Conservation (phyloP, 1,140 invertebrate genomes). For the Bemisia tabaci region DNA sequence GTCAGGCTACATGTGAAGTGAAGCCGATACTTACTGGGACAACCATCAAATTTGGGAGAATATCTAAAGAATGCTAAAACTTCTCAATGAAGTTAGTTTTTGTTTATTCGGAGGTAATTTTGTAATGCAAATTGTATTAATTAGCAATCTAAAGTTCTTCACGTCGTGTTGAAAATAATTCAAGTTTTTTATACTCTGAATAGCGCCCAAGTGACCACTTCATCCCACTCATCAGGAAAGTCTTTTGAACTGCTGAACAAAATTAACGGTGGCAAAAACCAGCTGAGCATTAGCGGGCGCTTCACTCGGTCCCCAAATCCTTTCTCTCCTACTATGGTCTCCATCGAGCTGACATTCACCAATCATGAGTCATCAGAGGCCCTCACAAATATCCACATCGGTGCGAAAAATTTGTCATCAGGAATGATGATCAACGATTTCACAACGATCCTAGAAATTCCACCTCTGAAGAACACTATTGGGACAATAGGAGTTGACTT, state of each 20-base stretch:
- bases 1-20: too few species aligned
- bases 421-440: conserved; percentile 76
- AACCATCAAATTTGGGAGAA: too few species aligned
- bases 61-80: too few species aligned
- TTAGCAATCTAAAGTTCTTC: too few species aligned
- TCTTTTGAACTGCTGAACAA: conserved; percentile 61
- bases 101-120: too few species aligned
- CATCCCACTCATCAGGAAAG: conserved; percentile 46
- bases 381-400: conserved; percentile 56
- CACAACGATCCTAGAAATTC: conserved; percentile 45
- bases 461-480: conserved; percentile 35
- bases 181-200: too few species aligned
- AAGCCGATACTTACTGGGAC: too few species aligned
- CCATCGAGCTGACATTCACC: conserved; percentile 65
- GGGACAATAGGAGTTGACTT: conserved; percentile 79
- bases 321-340: conserved; percentile 69
- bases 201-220: conserved; percentile 32
- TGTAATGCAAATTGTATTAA: too few species aligned
- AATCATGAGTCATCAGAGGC: conserved; percentile 50
- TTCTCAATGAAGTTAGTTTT: too few species aligned
- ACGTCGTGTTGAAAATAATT: too few species aligned
- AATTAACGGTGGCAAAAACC: conserved; percentile 49
- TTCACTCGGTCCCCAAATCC: conserved; percentile 74
- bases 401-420: conserved; percentile 50
- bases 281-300: conserved; percentile 43